phyloP scores from a whole-genome alignment of 2,113 vertebrate species.

The Agapornis roseicollis region DNA sequence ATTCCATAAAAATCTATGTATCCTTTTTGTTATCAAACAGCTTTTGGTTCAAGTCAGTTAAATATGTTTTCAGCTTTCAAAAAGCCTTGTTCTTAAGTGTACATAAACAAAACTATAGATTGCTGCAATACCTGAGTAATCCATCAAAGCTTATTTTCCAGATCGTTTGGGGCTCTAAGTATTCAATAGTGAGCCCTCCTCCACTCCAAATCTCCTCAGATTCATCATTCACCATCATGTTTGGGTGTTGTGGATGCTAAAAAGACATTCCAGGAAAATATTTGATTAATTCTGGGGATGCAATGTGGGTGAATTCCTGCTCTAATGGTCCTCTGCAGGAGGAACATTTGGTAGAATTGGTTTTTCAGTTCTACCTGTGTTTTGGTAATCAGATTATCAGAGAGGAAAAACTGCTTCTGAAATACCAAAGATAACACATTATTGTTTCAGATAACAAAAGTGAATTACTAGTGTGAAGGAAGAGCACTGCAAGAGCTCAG shows the following conservation, averaged over 20 bases:
- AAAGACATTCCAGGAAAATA: background rate
- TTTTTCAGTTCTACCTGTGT: background rate
- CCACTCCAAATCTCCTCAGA: constrained; percentile 53
- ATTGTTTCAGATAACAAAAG: background rate
- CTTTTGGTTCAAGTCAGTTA: background rate
- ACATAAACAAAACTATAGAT: background rate
- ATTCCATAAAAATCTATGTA: background rate
- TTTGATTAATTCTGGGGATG: background rate
- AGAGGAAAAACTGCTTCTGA: background rate
- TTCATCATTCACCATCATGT: constrained; percentile 61
- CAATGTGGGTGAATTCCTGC: fast-evolving
- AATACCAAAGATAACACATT: background rate
- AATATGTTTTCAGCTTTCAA: background rate
- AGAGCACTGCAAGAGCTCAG: background rate
- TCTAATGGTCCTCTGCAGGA: background rate
- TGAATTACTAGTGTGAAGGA: background rate
- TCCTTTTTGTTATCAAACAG: background rate
- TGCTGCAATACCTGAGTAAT: constrained; percentile 46
- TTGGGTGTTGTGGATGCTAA: constrained; percentile 67
- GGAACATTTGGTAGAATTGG: background rate
- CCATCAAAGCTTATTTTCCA: constrained; percentile 60
- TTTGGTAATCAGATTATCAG: background rate
- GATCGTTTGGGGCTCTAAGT: background rate
- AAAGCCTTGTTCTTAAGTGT: background rate
- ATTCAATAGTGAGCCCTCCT: constrained; percentile 55